Evolutionary conservation across 2,113 vertebrate species (phyloP), one percentile per base, ranked within the genome.

Genomic region (Blennius ocellaris): DNA sequence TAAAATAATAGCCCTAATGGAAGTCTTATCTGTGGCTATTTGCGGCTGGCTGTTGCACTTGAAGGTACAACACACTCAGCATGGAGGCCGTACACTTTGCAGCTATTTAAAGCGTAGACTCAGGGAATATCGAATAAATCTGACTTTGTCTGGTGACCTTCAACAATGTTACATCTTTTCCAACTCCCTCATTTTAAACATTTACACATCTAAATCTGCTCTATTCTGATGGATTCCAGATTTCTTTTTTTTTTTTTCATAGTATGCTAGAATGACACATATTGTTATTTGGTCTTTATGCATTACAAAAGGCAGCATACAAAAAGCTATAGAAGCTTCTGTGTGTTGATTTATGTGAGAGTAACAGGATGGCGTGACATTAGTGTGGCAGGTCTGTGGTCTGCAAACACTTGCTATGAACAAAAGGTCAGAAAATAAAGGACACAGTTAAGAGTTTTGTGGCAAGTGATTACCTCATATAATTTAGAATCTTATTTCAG

Each of bases 1-100:
- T 86, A 83, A 88, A 92, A 93, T 87, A 92, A 83, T 64, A 86
- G 77, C 83, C 67, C 71, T 93, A 91, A 93, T 93, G 90, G 92
- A 86, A 57, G 85, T 62, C 82, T 91, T 92, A 93, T 94, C 92
- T 81, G 67, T 80, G 45, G 74, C 76, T 90, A 58, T 79, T 71
- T 80, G 67, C 54, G 73, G 72, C 69, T 81, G 45, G 8, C 64
- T 38, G 68, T 64, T 40, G 55, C 85, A 84, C 75, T 68, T 17
- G 10, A 43, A 74, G 83, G 59, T 62, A 50, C 49, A 73, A 41
- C 70, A 50, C 51, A 53, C 75, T 76, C 72, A 71, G 68, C 16
- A 37, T 66, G 64, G 74, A 69, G 65, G 75, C 78, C n/a, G 59
- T 40, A 60, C 63, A 51, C 15, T 82, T 75, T 54, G 59, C 21